phyloP scores from a whole-genome alignment of 1,140 invertebrate species.

The Bathynomus jamesi region DNA sequence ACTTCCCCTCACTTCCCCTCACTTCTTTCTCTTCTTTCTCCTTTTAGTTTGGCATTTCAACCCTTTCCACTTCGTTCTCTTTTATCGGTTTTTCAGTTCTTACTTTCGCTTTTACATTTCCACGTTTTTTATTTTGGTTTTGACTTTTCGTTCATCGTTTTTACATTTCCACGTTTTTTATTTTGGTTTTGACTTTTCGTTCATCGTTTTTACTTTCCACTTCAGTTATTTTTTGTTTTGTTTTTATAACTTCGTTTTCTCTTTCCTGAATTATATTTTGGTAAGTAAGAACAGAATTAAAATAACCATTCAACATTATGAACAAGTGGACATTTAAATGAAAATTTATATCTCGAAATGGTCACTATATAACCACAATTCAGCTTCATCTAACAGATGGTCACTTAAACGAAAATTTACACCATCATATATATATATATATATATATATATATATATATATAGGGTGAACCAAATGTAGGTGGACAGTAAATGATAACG shows the following conservation, averaged over 20 bases:
- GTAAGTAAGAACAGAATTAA: too few relatives aligned
- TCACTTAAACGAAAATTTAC: too few relatives aligned
- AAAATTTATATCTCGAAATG: too few relatives aligned
- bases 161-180: not conserved
- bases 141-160: not conserved
- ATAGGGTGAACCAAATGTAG: too few relatives aligned
- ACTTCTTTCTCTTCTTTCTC: not conserved
- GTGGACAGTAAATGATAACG: too few relatives aligned
- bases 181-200: not conserved
- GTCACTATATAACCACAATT: too few relatives aligned
- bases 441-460: too few relatives aligned
- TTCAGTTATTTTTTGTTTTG: not conserved
- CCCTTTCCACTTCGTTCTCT: not conserved
- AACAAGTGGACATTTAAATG: too few relatives aligned
- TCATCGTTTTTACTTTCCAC: not conserved
- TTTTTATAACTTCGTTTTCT: not conserved
- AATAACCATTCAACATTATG: too few relatives aligned
- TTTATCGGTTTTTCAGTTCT: not conserved
- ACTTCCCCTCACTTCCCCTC: not conserved
- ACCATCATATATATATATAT: too few relatives aligned
- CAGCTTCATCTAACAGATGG: too few relatives aligned
- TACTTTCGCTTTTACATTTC: not conserved
- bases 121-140: not conserved
- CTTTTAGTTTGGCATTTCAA: not conserved
- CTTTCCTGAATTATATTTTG: too few relatives aligned